Evolutionary conservation across 2,113 vertebrate genomes (phyloP).

Genomic region (Danio rerio): GRCz12tu NC_133178.1:40432501-40433000

Average conservation of each 20-base stretch:
- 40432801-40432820: constrained; percentile 5
- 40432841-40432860: constrained; percentile 17
- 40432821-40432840: neutral
- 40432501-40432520: neutral
- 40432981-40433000: constrained; percentile 18
- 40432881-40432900: constrained; percentile 38
- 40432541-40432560: constrained; percentile 13
- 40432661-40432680: constrained; percentile 21
- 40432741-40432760: neutral
- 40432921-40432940: constrained; percentile 59
- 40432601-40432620: neutral
- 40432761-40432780: constrained; percentile 23
- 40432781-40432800: neutral
- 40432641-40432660: constrained; percentile 20
- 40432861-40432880: constrained; percentile 43
- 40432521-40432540: neutral
- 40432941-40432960: constrained; percentile 50
- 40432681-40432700: constrained; percentile 13
- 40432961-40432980: constrained; percentile 40
- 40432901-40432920: constrained; percentile 57
- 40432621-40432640: neutral
- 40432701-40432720: constrained; percentile 26
- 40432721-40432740: constrained; percentile 11
- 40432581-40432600: constrained; percentile 1
- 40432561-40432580: constrained; percentile 36